A percentile compares a stretch with the other conserved stretches of the same genome.
Evolutionary conservation across 2,797 vertebrate species (phyloP).

Genomic region (Odontamblyopus lacepedii): DNA sequence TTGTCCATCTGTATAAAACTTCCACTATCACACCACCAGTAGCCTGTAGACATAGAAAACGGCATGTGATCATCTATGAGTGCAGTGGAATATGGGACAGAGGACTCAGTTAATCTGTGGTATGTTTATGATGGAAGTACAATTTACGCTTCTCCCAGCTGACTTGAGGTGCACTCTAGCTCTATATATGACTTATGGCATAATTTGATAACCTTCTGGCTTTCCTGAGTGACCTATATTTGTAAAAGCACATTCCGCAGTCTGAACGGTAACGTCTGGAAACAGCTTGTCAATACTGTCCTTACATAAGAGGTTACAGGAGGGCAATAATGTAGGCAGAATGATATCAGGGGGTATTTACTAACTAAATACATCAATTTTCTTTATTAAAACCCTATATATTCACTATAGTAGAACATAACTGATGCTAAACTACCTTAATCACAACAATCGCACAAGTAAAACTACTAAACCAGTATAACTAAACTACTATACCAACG

Average conservation of each 20-base stretch:
- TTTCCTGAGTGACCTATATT: too few species aligned
- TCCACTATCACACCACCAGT: background rate
- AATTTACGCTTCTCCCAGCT: background rate
- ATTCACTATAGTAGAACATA: too few species aligned
- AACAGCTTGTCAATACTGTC: background rate
- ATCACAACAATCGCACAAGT: too few species aligned
- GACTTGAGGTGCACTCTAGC: background rate
- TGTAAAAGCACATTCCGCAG: background rate
- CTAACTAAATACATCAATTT: background rate
- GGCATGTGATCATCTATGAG: constrained; percentile 28
- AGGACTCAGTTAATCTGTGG: background rate
- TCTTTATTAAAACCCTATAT: background rate
- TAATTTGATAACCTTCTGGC: too few species aligned
- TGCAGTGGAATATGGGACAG: background rate
- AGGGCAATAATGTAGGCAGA: background rate
- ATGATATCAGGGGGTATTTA: background rate
- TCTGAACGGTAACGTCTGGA: background rate
- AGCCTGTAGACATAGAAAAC: background rate
- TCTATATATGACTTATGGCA: background rate
- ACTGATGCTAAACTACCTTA: too few species aligned
- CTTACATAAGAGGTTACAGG: background rate
- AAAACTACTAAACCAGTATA: too few species aligned
- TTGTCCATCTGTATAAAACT: background rate
- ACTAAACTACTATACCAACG: too few species aligned
- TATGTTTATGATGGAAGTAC: background rate